Evolutionary conservation across 1,140 invertebrate genomes (phyloP).

Genomic region (Euglossa dilemma): DNA sequence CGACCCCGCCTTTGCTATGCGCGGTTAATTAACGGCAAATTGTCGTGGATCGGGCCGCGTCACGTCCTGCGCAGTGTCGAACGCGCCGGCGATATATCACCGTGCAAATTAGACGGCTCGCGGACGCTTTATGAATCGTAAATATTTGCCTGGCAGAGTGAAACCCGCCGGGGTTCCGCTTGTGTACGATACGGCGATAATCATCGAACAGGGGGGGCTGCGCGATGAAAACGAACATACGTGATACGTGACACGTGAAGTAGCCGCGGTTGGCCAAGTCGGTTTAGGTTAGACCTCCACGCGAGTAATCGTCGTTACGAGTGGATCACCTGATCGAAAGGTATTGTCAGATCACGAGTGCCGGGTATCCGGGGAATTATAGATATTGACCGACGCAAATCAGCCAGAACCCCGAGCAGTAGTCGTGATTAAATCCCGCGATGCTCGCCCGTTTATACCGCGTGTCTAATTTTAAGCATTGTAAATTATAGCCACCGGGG

Average conservation of each 20-base stretch:
- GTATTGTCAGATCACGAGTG: neutral
- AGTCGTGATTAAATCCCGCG: neutral
- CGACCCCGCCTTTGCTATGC: neutral
- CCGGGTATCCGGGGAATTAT: neutral
- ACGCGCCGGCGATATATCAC: slow-evolving; percentile 30
- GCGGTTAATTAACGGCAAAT: slow-evolving; percentile 56
- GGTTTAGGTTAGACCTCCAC: neutral
- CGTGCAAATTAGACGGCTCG: slow-evolving; percentile 19
- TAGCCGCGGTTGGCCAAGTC: neutral
- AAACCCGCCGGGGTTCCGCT: neutral
- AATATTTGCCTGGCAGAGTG: slow-evolving; percentile 9
- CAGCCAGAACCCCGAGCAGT: neutral
- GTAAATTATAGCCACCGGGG: too few relatives aligned
- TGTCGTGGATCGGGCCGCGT: slow-evolving; percentile 30
- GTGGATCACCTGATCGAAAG: neutral
- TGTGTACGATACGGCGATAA: neutral
- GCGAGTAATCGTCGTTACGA: neutral
- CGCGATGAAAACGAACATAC: slow-evolving; percentile 5
- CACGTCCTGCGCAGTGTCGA: slow-evolving; percentile 27
- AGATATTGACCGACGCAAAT: neutral
- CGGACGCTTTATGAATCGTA: slow-evolving; percentile 36
- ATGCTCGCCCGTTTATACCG: neutral
- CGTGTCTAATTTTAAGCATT: too few relatives aligned
- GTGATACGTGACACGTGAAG: neutral
- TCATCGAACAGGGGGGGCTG: neutral